Percentiles rank a stretch among this genome's conserved stretches.
Evolutionary conservation across 2,797 vertebrate genomes (phyloP).

Genomic region (Triplophysa yarkandensis): DNA sequence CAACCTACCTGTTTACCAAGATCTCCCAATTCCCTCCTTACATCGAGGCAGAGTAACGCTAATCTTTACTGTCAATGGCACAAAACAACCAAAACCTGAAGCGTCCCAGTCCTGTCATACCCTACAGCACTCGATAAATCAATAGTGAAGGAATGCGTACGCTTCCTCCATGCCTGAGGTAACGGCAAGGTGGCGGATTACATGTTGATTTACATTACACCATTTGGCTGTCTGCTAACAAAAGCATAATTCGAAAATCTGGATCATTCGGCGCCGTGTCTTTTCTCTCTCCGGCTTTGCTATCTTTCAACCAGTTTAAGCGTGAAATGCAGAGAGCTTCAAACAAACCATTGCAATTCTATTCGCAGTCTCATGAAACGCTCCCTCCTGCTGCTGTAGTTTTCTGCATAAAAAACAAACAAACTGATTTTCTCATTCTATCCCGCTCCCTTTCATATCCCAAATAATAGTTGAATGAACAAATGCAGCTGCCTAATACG

Average conservation of each 20-base stretch:
- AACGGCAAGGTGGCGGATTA: slow-evolving; percentile 49
- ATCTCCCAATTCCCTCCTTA: slow-evolving; percentile 17
- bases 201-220: slow-evolving; percentile 54
- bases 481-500: slow-evolving; percentile 65
- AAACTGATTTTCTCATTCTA: slow-evolving; percentile 3
- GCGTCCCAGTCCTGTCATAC: background rate
- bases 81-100: slow-evolving; percentile 27
- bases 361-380: slow-evolving; percentile 54
- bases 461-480: slow-evolving; percentile 66
- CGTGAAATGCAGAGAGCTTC: slow-evolving; percentile 42
- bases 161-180: slow-evolving; percentile 29
- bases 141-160: slow-evolving; percentile 11
- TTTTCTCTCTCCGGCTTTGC: slow-evolving; percentile 20
- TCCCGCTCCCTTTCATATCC: slow-evolving; percentile 51
- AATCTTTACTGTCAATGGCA: slow-evolving; percentile 25
- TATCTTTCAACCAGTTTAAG: slow-evolving; percentile 46
- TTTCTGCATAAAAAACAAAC: slow-evolving; percentile 41
- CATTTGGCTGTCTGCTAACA: slow-evolving; percentile 49
- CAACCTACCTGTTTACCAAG: background rate
- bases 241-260: slow-evolving; percentile 50
- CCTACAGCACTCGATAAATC: slow-evolving; percentile 18
- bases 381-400: slow-evolving; percentile 55
- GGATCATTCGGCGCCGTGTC: slow-evolving; percentile 38
- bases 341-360: slow-evolving; percentile 51
- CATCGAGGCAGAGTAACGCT: slow-evolving; percentile 4